Conservation (phyloP, 2,888 invertebrate genomes). For the Acanthosoma haemorrhoidale region DNA sequence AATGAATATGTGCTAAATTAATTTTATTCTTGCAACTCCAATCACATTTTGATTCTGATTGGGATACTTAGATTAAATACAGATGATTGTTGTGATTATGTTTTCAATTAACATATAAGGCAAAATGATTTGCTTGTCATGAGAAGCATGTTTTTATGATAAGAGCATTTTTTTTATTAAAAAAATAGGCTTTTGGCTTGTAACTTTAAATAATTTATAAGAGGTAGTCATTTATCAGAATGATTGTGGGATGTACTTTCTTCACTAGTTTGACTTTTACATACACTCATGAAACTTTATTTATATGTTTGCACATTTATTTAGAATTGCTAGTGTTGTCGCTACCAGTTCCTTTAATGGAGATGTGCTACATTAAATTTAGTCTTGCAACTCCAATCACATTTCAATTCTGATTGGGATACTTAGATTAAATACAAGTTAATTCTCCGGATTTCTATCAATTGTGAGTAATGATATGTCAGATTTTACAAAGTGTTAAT, state of each 20-base stretch:
- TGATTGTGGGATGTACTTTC: not conserved
- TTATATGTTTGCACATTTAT: too few species aligned
- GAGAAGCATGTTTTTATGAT: too few species aligned
- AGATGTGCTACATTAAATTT: not conserved
- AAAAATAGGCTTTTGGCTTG: too few species aligned
- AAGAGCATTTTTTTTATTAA: too few species aligned
- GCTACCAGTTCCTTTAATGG: not conserved
- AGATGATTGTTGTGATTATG: not conserved
- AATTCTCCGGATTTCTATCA: too few species aligned
- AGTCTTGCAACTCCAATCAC: conserved; percentile 16
- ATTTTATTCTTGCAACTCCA: conserved; percentile 13
- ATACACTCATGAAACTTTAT: too few species aligned
- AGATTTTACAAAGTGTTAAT: not conserved
- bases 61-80: conserved; percentile 6
- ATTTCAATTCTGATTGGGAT: not conserved
- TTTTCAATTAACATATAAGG: not conserved
- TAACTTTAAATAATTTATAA: too few species aligned
- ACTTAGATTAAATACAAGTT: not conserved
- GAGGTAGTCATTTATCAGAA: too few species aligned
- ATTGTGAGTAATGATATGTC: too few species aligned
- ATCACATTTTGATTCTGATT: not conserved
- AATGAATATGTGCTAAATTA: not conserved
- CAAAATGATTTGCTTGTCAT: not conserved
- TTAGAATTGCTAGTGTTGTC: too few species aligned
- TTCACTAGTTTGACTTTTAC: too few species aligned